A percentile compares a stretch with the other conserved stretches of the same genome.
Evolutionary conservation across 2,888 invertebrate genomes (phyloP).

Genomic region (Dioctria linearis): DNA sequence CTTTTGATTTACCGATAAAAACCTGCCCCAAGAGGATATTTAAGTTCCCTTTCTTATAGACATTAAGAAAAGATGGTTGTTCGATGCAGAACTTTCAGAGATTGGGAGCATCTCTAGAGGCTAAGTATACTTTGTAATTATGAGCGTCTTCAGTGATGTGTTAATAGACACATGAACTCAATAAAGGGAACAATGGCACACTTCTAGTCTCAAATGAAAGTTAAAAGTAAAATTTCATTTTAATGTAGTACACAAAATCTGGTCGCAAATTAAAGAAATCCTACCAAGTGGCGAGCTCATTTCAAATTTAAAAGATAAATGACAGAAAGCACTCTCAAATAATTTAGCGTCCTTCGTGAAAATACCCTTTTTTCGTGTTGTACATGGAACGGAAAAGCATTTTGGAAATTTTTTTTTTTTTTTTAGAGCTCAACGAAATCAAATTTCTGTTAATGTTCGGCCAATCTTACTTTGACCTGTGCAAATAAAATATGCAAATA

Average conservation of each 20-base stretch:
- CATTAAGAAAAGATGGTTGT: background rate
- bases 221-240: background rate
- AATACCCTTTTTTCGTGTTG: too few species aligned
- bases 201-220: background rate
- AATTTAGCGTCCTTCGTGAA: too few species aligned
- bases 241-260: background rate
- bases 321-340: too few species aligned
- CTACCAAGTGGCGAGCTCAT: background rate
- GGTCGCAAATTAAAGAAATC: background rate
- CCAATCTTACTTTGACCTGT: background rate
- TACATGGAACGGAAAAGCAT: background rate
- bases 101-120: background rate
- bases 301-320: background rate
- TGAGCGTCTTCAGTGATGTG: background rate
- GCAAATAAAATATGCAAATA: background rate
- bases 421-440: background rate
- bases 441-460: background rate
- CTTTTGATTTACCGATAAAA: slow-evolving; percentile 15
- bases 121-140: background rate
- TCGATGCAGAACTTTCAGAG: background rate
- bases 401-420: background rate
- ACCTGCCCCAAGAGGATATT: background rate
- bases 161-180: background rate
- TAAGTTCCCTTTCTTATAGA: background rate
- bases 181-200: background rate